phyloP scores from a whole-genome alignment of 2,888 invertebrate genomes.

The Diarsia dahlii region DNA sequence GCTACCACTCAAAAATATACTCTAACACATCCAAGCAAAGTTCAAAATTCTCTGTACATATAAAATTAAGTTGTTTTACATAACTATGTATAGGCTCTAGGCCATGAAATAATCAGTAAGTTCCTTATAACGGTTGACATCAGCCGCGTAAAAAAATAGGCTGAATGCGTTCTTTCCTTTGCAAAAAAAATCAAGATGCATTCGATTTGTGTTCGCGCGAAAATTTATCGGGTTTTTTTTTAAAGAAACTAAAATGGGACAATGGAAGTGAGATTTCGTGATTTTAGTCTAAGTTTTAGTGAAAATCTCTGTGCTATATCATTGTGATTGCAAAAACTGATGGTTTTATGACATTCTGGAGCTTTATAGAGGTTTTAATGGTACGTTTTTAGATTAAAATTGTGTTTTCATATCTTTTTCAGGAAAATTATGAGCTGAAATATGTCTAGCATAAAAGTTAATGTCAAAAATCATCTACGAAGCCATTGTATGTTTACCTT shows the following conservation, averaged over 20 bases:
- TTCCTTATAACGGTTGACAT: slow-evolving; percentile 63
- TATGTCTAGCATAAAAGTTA: slow-evolving; percentile 16
- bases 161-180: slow-evolving; percentile 34
- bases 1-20: slow-evolving; percentile 62
- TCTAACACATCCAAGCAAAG: slow-evolving; percentile 20
- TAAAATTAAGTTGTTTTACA: slow-evolving; percentile 80
- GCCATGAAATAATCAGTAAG: slow-evolving; percentile 88
- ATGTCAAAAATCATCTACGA: slow-evolving; percentile 33
- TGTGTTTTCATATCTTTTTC: neutral
- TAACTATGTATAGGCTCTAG: slow-evolving; percentile 76
- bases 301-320: slow-evolving; percentile 5
- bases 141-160: slow-evolving; percentile 50
- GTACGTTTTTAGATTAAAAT: slow-evolving; percentile 42
- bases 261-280: slow-evolving; percentile 33
- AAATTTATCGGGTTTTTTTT: slow-evolving; percentile 44
- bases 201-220: slow-evolving; percentile 48
- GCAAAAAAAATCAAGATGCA: slow-evolving; percentile 46
- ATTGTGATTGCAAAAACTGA: slow-evolving; percentile 41
- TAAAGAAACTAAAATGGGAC: slow-evolving; percentile 3
- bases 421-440: neutral
- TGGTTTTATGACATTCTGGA: slow-evolving; percentile 38
- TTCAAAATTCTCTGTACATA: slow-evolving; percentile 53
- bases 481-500: slow-evolving; percentile 47
- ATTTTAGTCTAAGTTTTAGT: slow-evolving; percentile 20
- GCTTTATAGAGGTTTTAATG: slow-evolving; percentile 53